Evolutionary conservation across 2,797 vertebrate species (phyloP), one percentile per base, ranked within the genome.

Genomic region (Acipenser ruthenus): DNA sequence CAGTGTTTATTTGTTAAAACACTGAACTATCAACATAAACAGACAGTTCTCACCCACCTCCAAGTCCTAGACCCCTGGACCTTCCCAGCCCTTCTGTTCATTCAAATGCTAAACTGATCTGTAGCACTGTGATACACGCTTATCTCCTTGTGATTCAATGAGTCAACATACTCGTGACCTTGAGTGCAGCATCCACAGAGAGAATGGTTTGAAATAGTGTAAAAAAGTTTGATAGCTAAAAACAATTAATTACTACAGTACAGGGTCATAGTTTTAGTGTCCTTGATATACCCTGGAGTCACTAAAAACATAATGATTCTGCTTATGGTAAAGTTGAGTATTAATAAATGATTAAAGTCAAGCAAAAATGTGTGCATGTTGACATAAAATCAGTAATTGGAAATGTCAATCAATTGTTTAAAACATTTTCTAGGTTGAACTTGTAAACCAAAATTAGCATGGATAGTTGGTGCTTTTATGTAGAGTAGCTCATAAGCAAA

Each of bases 121-220:
- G 13, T 48, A 23, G 15, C 13, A 10, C 8, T 3, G 60, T 23
- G 7, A 13, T 62, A 7, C 60, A 62, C 6, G 10, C 15, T 23
- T 18, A 48, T 62, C 60, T 62, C 60, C 1, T 62, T 12, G 10
- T 62, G 60, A 62, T 62, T 12, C 23, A 60, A 62, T 6, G 11
- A 18, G 60, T 62, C 60, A 62, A 62, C 60, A 62, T 23, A 62
- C 10, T 18, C 6, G 60, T 11, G 60, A 12, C 60, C 60, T 62
- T 62, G 15, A 62, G 8, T 62, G 60, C 60, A 18, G 60, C 8
- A 4, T 23, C 13, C 60, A 62, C 60, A 18, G 60, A 62, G 15
- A 9, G 60, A 62, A 62, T 11, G 15, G 10, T 62, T 62, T 62
- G 6, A 62, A 8, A 62, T 62, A 62, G 60, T 62, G 13, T 23